Conservation (phyloP, 1,140 invertebrate genomes). For the Subanguina moxae region DNA sequence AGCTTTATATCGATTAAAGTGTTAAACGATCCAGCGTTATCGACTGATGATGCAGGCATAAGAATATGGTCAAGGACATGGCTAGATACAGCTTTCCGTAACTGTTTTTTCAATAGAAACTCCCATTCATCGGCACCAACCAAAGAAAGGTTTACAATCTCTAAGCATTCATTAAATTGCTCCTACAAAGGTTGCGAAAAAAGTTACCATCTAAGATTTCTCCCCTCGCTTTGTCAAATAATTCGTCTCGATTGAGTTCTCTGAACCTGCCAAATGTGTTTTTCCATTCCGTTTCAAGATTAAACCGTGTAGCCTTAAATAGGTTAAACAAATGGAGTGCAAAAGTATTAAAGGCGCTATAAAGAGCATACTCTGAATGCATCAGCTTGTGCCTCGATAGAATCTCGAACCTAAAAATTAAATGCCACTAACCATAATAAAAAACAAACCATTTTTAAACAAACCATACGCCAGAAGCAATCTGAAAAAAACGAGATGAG, state of each 20-base stretch:
- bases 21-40: conserved; percentile 78
- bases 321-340: not conserved
- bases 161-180: too few species aligned
- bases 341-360: not conserved
- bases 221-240: conserved; percentile 72
- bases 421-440: too few species aligned
- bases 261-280: conserved; percentile 89
- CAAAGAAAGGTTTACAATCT: conserved; percentile 89
- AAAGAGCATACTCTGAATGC: conserved; percentile 85
- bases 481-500: conserved; percentile 68
- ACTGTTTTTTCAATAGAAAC: conserved; percentile 63
- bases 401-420: conserved; percentile 70
- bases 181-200: too few species aligned
- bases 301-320: conserved; percentile 69
- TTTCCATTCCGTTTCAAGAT: conserved; percentile 99
- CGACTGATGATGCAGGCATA: conserved; percentile 81
- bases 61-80: conserved; percentile 92
- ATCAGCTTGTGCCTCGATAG: conserved; percentile 96
- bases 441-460: too few species aligned
- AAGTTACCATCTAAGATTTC: conserved; percentile 79
- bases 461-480: conserved; percentile 97
- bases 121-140: conserved; percentile 87
- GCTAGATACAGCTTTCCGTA: conserved; percentile 76
- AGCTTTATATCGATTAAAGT: conserved; percentile 93
- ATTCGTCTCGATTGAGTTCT: conserved; percentile 85